A percentile compares a stretch with the other conserved stretches of the same genome.
Evolutionary conservation across 2,113 vertebrate species (phyloP).

Genomic region (Epinephelus fuscoguttatus): DNA sequence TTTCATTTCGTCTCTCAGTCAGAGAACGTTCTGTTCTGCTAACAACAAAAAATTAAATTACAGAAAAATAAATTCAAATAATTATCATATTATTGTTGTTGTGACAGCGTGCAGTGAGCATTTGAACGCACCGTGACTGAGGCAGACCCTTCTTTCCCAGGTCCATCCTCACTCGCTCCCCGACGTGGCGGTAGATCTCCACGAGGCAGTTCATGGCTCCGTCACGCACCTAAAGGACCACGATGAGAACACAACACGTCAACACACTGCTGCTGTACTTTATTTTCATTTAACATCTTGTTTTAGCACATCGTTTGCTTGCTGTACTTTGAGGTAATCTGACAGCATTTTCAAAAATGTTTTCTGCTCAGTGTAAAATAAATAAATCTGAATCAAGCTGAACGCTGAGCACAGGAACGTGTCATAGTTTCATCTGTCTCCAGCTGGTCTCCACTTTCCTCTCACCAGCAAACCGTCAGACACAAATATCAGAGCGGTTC

Average conservation of each 20-base stretch:
- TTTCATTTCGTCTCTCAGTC: too few species aligned
- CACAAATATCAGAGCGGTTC: neutral
- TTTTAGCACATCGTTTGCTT: neutral
- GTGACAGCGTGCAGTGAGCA: neutral
- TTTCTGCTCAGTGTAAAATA: too few species aligned
- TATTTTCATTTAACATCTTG: neutral
- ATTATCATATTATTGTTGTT: too few species aligned
- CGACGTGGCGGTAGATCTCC: conserved; percentile 98
- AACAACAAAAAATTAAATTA: too few species aligned
- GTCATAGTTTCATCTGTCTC: too few species aligned
- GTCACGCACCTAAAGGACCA: conserved; percentile 90
- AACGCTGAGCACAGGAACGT: too few species aligned
- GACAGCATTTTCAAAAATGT: too few species aligned
- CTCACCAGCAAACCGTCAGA: neutral
- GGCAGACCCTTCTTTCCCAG: conserved; percentile 98
- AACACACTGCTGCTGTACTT: neutral
- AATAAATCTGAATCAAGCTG: too few species aligned
- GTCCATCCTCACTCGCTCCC: conserved; percentile 95
- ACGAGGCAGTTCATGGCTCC: conserved; percentile 96
- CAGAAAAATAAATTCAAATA: too few species aligned
- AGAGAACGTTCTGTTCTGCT: too few species aligned
- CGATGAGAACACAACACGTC: neutral
- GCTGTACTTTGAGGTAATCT: neutral
- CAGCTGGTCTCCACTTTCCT: neutral
- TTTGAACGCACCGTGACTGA: conserved; percentile 91